Evolutionary conservation across 2,888 invertebrate genomes (phyloP), one percentile per base, ranked within the genome.

Genomic region (Acanthosepion lycidas): DNA sequence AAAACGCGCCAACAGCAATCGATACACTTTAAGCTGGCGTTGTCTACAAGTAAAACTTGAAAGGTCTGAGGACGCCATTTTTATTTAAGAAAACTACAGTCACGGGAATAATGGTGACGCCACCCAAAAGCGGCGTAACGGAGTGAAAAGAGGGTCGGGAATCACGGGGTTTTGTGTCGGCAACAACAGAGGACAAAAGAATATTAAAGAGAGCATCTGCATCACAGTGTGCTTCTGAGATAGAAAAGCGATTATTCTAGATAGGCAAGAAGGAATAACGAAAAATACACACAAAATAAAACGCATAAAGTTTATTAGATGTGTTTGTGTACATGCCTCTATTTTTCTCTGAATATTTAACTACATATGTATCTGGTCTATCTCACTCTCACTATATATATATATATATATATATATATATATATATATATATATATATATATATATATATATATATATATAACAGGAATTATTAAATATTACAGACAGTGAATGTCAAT

Each of bases 1-100:
- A 78, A 78, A 78, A 78, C 78, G 78, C 78, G 78, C 78, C 78
- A 78, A 78, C n/a, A 78, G 78, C 78, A 78, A 78, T 78, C 78
- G 78, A 78, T 78, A 78, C n/a, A 33, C 78, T 78, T 78, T 78
- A 78, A 78, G 78, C 78, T 78, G 78, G 78, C 33, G 78, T 78
- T 78, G 78, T 78, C 78, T 78, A 78, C n/a, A n/a, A 78, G n/a
- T 78, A 15, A 78, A 78, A 78, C 78, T 78, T 78, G n/a, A 78
- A 78, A 78, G 78, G 15, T 33, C 33, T 78, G n/a, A 33, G n/a
- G 78, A 78, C 78, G 78, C 78, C 12, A 33, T 78, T 78, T 78
- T 78, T 78, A 78, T 78, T 78, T 33, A 78, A 78, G 78, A 78
- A 78, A 78, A 78, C n/a, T 78, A n/a, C 78, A 78, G n/a, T 33